Evolutionary conservation across 2,888 invertebrate genomes (phyloP), one percentile per base, ranked within the genome.

Genomic region (Lepidonotus clava): DNA sequence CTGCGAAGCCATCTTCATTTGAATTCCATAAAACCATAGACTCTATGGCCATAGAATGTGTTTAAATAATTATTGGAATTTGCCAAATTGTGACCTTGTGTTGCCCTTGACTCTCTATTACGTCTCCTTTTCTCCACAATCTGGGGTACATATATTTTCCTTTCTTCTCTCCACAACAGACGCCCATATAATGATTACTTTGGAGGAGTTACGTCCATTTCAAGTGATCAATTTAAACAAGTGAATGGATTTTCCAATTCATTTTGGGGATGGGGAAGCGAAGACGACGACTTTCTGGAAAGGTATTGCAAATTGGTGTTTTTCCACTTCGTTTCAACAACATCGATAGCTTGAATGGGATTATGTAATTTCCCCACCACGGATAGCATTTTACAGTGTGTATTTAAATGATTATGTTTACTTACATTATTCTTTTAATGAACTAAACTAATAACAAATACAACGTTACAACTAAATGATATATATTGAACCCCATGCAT

Each of bases 191-290:
- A 71, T 8, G 77, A 84, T 14, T 87, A 87, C 46, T 87, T 87
- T 41, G 87, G 87, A 24, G 87, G 87, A 1, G 87, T 87, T 11
- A 87, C 87, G 0, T 71, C 87, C 36, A 87, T 87, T 51, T 76
- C 84, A n/a, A 24, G 34, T 6, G 18, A 51, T n/a, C 40, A 84
- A 32, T 85, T 87, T 71, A 46, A 76, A 38, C 28, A 77, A 32
- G 38, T 87, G 36, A 87, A 87, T 51, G 87, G 87, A 18, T 87
- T 86, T 46, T 86, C 86, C 11, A 87, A 87, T 41, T 34, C 66
- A 32, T 87, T 87, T 40, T 87, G 85, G 85, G 87, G 87, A 21
- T 87, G 87, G 87, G 87, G 87, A 6, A 83, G 83, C 67, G 87
- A 87, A 36, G 87, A 87, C 32, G 87, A 87, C 83, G 87, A 87